Base-by-base conservation (phyloP, 92 coral and sea anemone genomes). In the Nematostella vectensis region DNA sequence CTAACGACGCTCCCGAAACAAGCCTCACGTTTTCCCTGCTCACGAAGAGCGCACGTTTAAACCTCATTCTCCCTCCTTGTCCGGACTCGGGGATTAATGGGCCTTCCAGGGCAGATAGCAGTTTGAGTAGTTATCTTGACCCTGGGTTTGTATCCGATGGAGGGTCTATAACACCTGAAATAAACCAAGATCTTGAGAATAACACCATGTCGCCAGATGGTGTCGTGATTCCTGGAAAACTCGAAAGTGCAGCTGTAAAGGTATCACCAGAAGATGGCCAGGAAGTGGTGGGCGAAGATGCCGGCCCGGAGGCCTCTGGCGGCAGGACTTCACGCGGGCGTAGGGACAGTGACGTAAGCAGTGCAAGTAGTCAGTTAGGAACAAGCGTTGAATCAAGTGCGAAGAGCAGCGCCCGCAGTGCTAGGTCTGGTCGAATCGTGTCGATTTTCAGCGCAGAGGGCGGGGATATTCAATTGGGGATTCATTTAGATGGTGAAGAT, bases 361-460 rank as follows among this genome's bases (percentile, higher is more conserved):
- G 83, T 63, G 55, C 55, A 1, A 78, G 83, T 54, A 71, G 79
- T 29, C 86, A 69, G 18, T 52, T 83, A 31, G 93, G 78, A 15
- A 82, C 88, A 49, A 74, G 80, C 44, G 63, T 72, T 1, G 87
- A 74, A 52, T 68, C 82, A 29, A 78, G 70, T 21, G 61, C 63
- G 45, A 72, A 65, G 31, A 69, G 77, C 59, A 59, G 61, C 1
- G 78, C 76, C 38, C 63, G 72, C 43, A 54, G 61, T 18, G 16
- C 37, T 1, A 63, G 71, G 17, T 64, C 61, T 0, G 69, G 68
- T 20, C 69, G 78, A 27, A 51, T 63, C 56, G 83, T 81, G 27
- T 86, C 93, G 3, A 67, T 88, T 3, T 74, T 93, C n/a, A 75
- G 84, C 23, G 74, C 81, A 16, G 65, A 66, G 11, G 99, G 96